Evolutionary conservation across 2,888 invertebrate genomes (phyloP), one percentile per base, ranked within the genome.

Genomic region (Cylindroiulus punctatus): DNA sequence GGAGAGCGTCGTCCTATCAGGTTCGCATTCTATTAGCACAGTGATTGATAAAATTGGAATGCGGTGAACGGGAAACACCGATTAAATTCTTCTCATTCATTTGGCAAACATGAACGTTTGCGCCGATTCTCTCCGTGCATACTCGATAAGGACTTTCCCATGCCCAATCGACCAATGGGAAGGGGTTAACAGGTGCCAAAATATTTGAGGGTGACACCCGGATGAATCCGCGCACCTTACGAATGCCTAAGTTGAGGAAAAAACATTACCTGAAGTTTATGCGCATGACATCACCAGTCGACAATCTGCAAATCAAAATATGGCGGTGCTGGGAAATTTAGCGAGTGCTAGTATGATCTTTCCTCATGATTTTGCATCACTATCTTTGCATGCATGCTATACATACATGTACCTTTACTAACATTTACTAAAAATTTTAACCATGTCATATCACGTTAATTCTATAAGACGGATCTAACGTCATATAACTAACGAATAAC

Each of bases 41-140:
- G 14, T 65, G 65, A 65, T 65, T 65, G 65, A 65, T 65, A 65
- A 65, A 65, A 65, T 65, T 65, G 65, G 26, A 26, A 65, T 65
- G 26, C 65, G 26, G 65, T 26, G 26, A 22, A 65, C 65, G 22
- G 14, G 14, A 47, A 47, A 47, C 10, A 10, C 47, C 17, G 17
- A 47, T 57, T 57, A 57, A 57, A 57, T 57, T 57, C 57, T 22
- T 57, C n/a, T n/a, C 19, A 52, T 52, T 52, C 52, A 52, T 52
- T n/a, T n/a, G 0, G 19, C n/a, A 52, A 52, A 52, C 52, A 52
- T n/a, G n/a, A n/a, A n/a, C 40, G 8, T 40, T 19, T 47, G 12
- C 47, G 47, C 47, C 17, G 17, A 0, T 47, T 47, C 17, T 12
- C 17, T 17, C 47, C 17, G 8, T 47, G 47, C 19, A 47, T 40